phyloP scores from a whole-genome alignment of 2,888 invertebrate species.

The Phanerotoma sp. region DNA sequence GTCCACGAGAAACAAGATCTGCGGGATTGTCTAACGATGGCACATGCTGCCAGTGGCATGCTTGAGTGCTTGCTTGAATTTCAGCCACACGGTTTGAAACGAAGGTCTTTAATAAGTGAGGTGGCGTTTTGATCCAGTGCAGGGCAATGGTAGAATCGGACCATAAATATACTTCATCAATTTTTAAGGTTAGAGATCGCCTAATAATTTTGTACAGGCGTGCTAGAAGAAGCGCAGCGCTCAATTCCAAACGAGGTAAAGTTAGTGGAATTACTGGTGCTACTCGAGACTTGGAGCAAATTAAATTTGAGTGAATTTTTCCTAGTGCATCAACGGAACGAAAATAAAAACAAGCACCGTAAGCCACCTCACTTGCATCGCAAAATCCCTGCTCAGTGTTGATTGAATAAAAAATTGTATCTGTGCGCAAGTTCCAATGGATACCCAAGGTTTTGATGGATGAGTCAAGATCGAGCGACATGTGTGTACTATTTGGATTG shows the following conservation, averaged over 20 bases:
- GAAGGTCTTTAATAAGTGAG: slow-evolving; percentile 24
- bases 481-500: not conserved
- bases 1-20: slow-evolving; percentile 28
- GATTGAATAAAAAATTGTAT: too few relatives aligned
- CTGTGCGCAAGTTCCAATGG: slow-evolving; percentile 10
- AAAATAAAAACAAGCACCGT: too few relatives aligned
- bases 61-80: slow-evolving; percentile 21
- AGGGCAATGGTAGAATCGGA: slow-evolving; percentile 32
- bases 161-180: slow-evolving; percentile 20
- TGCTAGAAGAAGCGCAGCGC: slow-evolving; percentile 25
- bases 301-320: not conserved
- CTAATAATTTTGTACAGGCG: slow-evolving; percentile 6
- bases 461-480: not conserved
- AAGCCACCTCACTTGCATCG: not conserved
- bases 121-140: slow-evolving; percentile 28
- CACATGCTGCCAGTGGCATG: slow-evolving; percentile 24
- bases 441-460: slow-evolving; percentile 13
- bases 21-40: slow-evolving; percentile 30
- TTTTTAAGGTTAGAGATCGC: not conserved
- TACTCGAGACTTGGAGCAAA: not conserved
- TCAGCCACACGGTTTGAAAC: slow-evolving; percentile 28
- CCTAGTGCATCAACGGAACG: not conserved
- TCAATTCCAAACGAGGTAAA: too few relatives aligned
- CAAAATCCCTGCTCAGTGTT: not conserved
- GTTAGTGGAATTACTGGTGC: too few relatives aligned